Conservation (phyloP, 2,113 vertebrate species). For the Sorex fumeus region DNA sequence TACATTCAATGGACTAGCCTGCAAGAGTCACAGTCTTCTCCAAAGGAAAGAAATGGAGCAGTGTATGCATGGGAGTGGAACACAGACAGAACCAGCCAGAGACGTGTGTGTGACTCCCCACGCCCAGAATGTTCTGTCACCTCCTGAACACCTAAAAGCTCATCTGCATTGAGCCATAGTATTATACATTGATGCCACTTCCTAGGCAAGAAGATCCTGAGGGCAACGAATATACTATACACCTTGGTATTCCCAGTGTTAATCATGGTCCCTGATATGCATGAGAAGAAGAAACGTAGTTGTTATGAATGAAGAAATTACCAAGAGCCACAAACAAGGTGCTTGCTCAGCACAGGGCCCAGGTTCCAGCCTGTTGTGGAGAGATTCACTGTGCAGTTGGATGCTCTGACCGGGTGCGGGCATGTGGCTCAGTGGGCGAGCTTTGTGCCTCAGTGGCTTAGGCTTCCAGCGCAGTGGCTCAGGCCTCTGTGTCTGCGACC, state of each 20-base stretch:
- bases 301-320: conserved; percentile 18
- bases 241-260: neutral
- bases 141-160: neutral
- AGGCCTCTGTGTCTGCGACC: no score
- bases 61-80: no score
- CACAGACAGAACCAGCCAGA: no score
- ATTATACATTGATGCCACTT: neutral
- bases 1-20: no score
- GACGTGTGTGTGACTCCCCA: no score
- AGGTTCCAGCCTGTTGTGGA: neutral
- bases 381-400: neutral
- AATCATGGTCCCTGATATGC: neutral
- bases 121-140: no score
- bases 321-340: neutral
- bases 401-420: no score
- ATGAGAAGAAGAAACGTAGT: neutral
- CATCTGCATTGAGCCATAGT: neutral
- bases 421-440: no score
- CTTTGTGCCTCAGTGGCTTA: no score
- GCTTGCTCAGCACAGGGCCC: neutral
- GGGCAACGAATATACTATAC: neutral
- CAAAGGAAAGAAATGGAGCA: no score
- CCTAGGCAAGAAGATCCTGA: neutral
- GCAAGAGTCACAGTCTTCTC: no score
- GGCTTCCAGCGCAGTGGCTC: no score